A percentile compares a stretch with the other conserved stretches of the same genome.
phyloP scores from a whole-genome alignment of 1,140 invertebrate species.

The Macrotrachela quadricornifera region DNA sequence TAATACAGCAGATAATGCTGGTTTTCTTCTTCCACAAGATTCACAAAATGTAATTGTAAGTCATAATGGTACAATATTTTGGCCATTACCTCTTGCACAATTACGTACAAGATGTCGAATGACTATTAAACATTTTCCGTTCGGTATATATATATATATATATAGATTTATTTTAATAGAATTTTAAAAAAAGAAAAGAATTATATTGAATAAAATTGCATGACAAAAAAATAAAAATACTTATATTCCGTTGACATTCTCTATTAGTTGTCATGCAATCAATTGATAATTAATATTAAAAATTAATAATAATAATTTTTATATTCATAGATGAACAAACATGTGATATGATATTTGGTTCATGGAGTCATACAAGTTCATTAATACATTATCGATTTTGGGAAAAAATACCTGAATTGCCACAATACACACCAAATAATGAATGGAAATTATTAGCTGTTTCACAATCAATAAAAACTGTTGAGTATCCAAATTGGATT shows the following conservation, averaged over 20 bases:
- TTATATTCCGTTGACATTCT: too few species aligned
- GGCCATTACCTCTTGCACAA: neutral
- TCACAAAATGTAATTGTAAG: neutral
- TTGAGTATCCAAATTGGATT: neutral
- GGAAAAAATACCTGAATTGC: neutral
- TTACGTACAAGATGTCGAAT: neutral
- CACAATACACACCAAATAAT: neutral
- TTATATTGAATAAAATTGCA: too few species aligned
- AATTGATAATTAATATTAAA: too few species aligned
- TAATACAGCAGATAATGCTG: neutral
- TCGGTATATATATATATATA: neutral
- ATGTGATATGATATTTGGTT: neutral
- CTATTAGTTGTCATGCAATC: too few species aligned
- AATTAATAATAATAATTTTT: too few species aligned
- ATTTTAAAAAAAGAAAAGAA: too few species aligned
- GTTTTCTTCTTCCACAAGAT: neutral
- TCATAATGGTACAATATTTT: neutral
- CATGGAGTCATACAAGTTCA: neutral
- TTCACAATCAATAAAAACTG: neutral
- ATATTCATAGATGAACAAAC: neutral
- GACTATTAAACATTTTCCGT: neutral
- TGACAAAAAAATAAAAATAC: too few species aligned
- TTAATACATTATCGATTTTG: neutral
- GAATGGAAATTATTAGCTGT: neutral
- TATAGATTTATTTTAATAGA: too few species aligned